Evolutionary conservation across 2,888 invertebrate species (phyloP), one percentile per base, ranked within the genome.

Genomic region (Drosophila atripex): DNA sequence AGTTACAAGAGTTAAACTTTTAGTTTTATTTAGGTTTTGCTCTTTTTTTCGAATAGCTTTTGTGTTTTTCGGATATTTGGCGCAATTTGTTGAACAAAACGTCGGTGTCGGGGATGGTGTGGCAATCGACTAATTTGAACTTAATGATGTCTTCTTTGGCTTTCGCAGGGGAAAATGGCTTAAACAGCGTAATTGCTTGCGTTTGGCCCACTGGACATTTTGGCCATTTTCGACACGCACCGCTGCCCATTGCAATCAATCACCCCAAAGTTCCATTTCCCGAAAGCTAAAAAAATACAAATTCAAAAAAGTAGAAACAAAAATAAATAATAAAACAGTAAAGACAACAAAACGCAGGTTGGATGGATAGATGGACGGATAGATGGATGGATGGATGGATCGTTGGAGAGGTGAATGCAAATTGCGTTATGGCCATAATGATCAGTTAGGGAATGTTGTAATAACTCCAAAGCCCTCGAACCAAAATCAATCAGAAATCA

Each of bases 71-170:
- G 53, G 50, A 52, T 69, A 71, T 72, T 72, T 72, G 45, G 73
- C 72, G 74, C 80, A 83, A 83, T 80, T 86, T 71, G 80, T 77
- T 77, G 55, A 75, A 80, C 86, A 86, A 86, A 83, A 77, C 72
- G 53, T 32, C n/a, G 35, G 8, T 7, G 32, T 28, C 12, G 12
- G 41, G 16, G 8, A 4, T 16, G 61, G 65, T 82, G 85, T 80
- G 78, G 82, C 85, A 82, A 82, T 84, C 68, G 68, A 66, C 71
- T 80, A 84, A 82, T 82, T 78, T 49, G 71, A 72, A 78, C 78
- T 76, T 80, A 82, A 84, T 82, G 85, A 82, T 82, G 87, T 86
- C 87, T 86, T 86, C 74, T 86, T 87, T 80, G 69, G 80, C 87
- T 82, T 70, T 76, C 66, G 72, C 76, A 84, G 71, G 65, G 78